Base-by-base conservation (phyloP, 2,113 vertebrate species). In the Coregonus clupeaformis region DNA sequence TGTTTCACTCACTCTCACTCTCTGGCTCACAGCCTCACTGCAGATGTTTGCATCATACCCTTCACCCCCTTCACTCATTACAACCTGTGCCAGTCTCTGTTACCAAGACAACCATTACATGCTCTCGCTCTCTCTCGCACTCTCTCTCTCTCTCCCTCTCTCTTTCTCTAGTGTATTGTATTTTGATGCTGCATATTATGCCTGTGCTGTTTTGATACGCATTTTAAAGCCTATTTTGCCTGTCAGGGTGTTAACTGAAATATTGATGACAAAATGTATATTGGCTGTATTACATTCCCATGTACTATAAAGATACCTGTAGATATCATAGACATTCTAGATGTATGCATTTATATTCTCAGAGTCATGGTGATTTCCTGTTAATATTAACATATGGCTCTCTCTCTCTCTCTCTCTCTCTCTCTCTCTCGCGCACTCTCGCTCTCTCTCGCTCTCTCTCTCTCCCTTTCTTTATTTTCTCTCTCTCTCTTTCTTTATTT, bases 31-130 rank as follows among this genome's bases (percentile, higher is more conserved):
- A 24, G 22, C 20, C 4, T 62, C 42, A 20, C 18, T 62, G 72
- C 77, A 70, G 68, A 79, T 79, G 67, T 74, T 59, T 73, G 57
- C 68, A 60, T 55, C 77, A 18, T 71, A 20, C 59, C 30, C 42
- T 52, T 63, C 42, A 0, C 69, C 32, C 47, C 27, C 32, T 66
- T 32, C 64, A 20, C 64, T 66, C 64, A 32, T 66, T 66, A 66
- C 64, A 32, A 20, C 29, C 27, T 66, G 25, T 66, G 64, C 64
- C 64, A 36, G 64, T 66, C 64, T 32, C 64, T 20, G 64, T 66
- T 66, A 66, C 64, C 64, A 36, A 66, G 64, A 66, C 64, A 66
- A 66, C 64, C 14, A 36, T 20, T 32, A 13, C 64, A 66, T 36
- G 30, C 29, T 66, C 24, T 29, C 63, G 24, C 29, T 18, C 27